Percentiles rank a stretch among this genome's conserved stretches.
phyloP scores from a whole-genome alignment of 1,140 invertebrate species.

The Drosophila micromelanica region DNA sequence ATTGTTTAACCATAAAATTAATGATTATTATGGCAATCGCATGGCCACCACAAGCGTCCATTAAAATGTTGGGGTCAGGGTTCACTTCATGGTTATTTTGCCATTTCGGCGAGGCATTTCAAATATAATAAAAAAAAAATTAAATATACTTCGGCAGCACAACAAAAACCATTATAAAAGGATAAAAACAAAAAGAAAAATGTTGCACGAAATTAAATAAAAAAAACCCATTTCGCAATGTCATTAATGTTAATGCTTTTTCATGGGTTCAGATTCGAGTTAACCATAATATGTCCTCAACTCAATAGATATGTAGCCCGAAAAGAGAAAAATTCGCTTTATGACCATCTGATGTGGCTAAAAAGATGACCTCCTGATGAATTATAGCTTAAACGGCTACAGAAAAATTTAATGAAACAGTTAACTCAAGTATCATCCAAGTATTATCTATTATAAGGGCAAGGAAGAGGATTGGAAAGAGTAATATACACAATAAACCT shows the following conservation, averaged over 20 bases:
- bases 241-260: conserved; percentile 75
- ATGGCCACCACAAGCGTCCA: conserved; percentile 70
- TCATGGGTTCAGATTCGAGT: neutral
- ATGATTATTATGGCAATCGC: conserved; percentile 82
- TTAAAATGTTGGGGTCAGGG: conserved; percentile 53
- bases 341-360: conserved; percentile 58
- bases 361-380: conserved; percentile 45
- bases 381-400: no score
- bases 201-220: conserved; percentile 74
- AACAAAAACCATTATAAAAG: conserved; percentile 36
- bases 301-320: conserved; percentile 35
- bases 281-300: conserved; percentile 6
- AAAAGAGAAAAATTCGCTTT: conserved; percentile 35
- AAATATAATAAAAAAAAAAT: conserved; percentile 67
- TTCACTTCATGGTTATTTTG: conserved; percentile 31
- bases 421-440: no score
- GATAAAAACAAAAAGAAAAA: conserved; percentile 39
- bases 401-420: no score
- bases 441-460: no score
- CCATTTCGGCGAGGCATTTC: conserved; percentile 57
- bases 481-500: no score
- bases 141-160: conserved; percentile 59
- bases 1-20: conserved; percentile 82
- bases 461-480: no score
- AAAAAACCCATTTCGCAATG: conserved; percentile 72